These are phyloP conservation scores for Amblyornis subalaris DNA, from an alignment of 2,113 vertebrate genomes.

Conservation along the genomic window DNA sequence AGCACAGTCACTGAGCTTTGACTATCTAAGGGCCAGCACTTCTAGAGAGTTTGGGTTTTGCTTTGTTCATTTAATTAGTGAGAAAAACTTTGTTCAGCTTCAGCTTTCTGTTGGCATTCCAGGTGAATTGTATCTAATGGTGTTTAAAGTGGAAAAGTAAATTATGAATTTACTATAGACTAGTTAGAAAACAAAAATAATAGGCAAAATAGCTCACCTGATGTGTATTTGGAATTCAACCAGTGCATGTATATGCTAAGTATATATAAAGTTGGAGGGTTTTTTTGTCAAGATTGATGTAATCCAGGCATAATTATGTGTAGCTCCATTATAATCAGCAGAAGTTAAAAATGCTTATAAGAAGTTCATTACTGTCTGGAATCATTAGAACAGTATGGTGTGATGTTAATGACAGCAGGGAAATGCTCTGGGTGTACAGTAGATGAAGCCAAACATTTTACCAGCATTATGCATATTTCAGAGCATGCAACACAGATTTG, in stretches of 20 bases:
- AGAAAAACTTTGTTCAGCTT: not conserved
- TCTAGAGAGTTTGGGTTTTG: not conserved
- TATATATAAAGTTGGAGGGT: not conserved
- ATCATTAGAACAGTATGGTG: not conserved
- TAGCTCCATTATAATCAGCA: not conserved
- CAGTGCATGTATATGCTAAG: accelerated
- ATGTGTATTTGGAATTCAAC: not conserved
- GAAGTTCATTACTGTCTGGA: not conserved
- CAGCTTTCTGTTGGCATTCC: not conserved
- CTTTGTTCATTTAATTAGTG: not conserved
- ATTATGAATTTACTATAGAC: not conserved
- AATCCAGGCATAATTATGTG: not conserved
- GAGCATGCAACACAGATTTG: not conserved
- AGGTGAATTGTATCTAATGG: not conserved
- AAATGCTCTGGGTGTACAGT: not conserved
- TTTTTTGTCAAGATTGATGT: not conserved
- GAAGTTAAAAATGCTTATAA: not conserved
- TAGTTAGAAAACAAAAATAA: not conserved
- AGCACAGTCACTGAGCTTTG: not conserved
- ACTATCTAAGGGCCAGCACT: not conserved
- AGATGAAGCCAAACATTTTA: not conserved
- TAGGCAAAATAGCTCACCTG: not conserved
- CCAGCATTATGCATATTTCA: not conserved
- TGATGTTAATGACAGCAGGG: not conserved
- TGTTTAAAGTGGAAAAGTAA: not conserved